Base-by-base conservation (phyloP, 2,888 invertebrate genomes). In the Drosophila ochracea region DNA sequence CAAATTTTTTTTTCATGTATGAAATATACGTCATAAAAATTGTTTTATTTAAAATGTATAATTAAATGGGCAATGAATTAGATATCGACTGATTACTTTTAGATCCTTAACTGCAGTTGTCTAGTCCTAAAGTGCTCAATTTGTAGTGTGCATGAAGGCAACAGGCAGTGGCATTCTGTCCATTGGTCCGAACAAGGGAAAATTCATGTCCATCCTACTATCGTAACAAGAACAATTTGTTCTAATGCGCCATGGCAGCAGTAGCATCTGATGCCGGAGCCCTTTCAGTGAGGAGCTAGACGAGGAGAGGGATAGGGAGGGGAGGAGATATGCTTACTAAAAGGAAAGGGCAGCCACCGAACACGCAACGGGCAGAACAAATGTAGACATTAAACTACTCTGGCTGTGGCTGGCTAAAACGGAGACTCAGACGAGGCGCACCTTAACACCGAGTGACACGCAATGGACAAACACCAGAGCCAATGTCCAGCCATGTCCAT, bases 211-310 rank as follows among this genome's bases (percentile, higher is more conserved):
- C 84, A 87, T 89, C 89, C 83, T 88, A 76, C 88, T 88, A 86
- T 91, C 88, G 91, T 84, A 86, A 86, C 86, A 91, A 86, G 91
- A 91, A 89, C 91, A 86, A 86, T 91, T 86, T 86, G 85, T 86
- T 86, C 85, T 86, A 86, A 86, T 90, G 89, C 87, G 68, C 84
- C 78, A 58, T 84, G 84, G 89, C 90, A 85, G 83, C 83, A 71
- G 73, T 73, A 66, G 72, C 53, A 68, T 57, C 64, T 37, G 52
- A 35, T 65, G 54, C 53, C 53, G 55, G 58, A 58, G 67, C 55
- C 39, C 65, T 50, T 50, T 66, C 54, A 57, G 61, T 57, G 63
- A 43, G 61, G 30, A 66, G 79, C 53, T 68, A 19, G 11, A 16
- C 16, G 3, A 25, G 25, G 4, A 19, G 19, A 3, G 5, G 3